These are phyloP conservation scores for Pachyseris speciosa DNA, from an alignment of 64 coral and sea anemone species.

Conservation along the genomic window DNA sequence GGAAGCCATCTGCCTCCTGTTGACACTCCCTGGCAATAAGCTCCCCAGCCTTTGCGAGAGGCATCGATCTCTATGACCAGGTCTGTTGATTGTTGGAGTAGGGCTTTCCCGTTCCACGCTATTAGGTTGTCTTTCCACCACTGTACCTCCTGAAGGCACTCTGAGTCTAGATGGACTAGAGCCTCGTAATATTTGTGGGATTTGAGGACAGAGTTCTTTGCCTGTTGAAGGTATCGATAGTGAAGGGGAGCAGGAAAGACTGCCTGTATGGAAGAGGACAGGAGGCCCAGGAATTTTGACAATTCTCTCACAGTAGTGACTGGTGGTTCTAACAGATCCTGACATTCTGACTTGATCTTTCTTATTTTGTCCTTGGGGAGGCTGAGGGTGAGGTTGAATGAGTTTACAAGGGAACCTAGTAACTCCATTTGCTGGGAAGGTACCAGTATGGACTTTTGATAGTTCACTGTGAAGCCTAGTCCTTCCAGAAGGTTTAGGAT, in stretches of 20 bases:
- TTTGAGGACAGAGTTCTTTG: no score
- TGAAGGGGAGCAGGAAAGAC: conserved; percentile 27
- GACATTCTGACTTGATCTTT: not conserved
- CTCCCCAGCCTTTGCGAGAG: no score
- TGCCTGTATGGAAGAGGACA: conserved; percentile 26
- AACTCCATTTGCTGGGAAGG: conserved; percentile 46
- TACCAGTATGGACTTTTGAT: conserved; percentile 27
- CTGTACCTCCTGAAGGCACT: not conserved
- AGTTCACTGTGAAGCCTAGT: conserved; percentile 43
- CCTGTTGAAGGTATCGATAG: not conserved
- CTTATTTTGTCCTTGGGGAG: conserved; percentile 7
- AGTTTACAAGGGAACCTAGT: conserved; percentile 23
- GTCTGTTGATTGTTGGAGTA: no score
- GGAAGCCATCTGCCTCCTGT: conserved; percentile 42
- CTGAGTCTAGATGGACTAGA: not conserved
- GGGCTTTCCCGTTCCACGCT: no score
- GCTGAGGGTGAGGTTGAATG: not conserved
- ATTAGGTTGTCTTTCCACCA: no score
- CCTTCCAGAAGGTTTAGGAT: conserved; percentile 1
- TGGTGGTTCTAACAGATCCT: not conserved
- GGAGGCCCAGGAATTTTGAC: not conserved
- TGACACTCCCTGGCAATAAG: conserved; percentile 44
- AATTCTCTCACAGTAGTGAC: not conserved
- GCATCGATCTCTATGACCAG: no score
- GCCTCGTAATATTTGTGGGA: no score